Conservation (phyloP, 2,113 vertebrate genomes). For the Percina caprodes region DNA sequence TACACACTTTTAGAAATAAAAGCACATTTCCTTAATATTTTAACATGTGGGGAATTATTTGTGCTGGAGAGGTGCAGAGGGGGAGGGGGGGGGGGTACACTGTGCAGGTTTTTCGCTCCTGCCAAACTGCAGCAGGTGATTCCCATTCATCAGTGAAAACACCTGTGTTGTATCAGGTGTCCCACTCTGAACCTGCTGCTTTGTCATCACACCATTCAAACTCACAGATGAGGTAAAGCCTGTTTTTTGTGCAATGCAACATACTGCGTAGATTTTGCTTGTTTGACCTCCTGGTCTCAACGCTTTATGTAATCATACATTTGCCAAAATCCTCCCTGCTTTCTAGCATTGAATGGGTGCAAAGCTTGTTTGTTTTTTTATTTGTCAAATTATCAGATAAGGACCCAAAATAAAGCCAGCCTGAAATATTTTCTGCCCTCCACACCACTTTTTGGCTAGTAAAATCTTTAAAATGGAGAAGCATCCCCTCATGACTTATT, state of each 20-base stretch:
- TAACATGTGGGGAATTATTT: background rate
- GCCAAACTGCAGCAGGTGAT: slow-evolving; percentile 2
- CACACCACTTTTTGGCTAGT: no score
- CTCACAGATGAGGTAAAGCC: background rate
- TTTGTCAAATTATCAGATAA: no score
- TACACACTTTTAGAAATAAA: background rate
- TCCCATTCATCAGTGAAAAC: slow-evolving; percentile 1
- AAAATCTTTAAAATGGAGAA: background rate
- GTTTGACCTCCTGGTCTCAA: background rate
- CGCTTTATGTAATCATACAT: background rate
- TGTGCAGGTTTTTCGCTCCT: background rate
- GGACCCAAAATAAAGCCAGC: background rate
- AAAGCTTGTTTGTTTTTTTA: background rate
- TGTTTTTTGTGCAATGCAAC: background rate
- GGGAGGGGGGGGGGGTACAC: no score
- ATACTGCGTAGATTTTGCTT: background rate
- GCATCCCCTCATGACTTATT: background rate
- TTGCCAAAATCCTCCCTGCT: background rate
- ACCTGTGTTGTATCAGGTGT: background rate
- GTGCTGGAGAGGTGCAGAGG: background rate
- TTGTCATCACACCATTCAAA: background rate
- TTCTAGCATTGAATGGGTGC: background rate
- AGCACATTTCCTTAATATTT: background rate
- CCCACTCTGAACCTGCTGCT: background rate
- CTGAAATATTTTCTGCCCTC: no score